A percentile compares a stretch with the other conserved stretches of the same genome.
phyloP scores from a whole-genome alignment of 2,888 invertebrate species.

The Cordilura impudica region DNA sequence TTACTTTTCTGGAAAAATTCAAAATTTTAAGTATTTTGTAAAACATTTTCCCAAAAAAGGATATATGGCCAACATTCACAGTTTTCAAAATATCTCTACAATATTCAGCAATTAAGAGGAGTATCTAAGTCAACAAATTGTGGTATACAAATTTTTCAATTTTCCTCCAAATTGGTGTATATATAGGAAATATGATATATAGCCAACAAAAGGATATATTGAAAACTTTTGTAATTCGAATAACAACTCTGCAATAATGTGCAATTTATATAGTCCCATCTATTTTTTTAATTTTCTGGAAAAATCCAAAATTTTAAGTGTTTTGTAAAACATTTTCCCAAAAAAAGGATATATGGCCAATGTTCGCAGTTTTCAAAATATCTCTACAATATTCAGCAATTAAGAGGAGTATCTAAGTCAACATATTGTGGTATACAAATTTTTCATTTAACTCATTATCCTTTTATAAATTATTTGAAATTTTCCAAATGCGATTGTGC shows the following conservation, averaged over 20 bases:
- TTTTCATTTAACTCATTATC: no score
- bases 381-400: background rate
- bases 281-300: background rate
- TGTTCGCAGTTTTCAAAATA: background rate
- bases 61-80: background rate
- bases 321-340: background rate
- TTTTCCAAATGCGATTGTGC: no score
- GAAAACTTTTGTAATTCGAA: no score
- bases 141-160: background rate
- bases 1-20: background rate
- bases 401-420: background rate
- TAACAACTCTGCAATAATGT: no score
- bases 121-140: background rate
- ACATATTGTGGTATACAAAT: background rate
- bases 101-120: background rate
- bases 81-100: background rate
- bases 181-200: no score
- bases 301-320: background rate
- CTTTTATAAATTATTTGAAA: no score
- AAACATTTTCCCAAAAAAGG: background rate
- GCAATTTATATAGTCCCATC: no score
- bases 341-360: conserved; percentile 5
- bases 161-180: background rate
- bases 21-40: background rate
- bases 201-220: no score